These are phyloP conservation scores for Crepidodera aurea DNA, from an alignment of 2,888 invertebrate genomes.

Conservation along the genomic window DNA sequence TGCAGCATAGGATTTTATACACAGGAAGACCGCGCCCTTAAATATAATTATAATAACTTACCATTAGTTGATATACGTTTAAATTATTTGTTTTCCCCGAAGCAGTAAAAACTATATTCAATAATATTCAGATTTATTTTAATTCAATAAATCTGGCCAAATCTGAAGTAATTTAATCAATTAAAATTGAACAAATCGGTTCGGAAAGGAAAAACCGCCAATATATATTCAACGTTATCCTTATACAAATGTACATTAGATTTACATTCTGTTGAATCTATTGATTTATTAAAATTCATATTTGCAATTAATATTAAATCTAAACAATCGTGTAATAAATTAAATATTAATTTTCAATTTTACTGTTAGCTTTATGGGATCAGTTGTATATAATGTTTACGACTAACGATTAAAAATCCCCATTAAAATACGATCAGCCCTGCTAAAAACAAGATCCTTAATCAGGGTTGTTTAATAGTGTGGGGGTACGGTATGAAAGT, in stretches of 20 bases:
- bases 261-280: conserved; percentile 20
- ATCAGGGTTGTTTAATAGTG: background rate
- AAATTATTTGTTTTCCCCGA: too few species aligned
- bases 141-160: too few species aligned
- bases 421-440: background rate
- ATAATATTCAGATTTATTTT: too few species aligned
- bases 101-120: too few species aligned
- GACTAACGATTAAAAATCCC: conserved; percentile 11
- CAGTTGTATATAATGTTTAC: conserved; percentile 16
- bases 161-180: too few species aligned
- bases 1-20: too few species aligned
- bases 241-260: conserved; percentile 1
- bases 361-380: conserved; percentile 24
- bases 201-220: background rate
- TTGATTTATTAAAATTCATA: conserved; percentile 29
- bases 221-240: conserved; percentile 6
- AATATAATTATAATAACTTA: too few species aligned
- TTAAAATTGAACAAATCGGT: too few species aligned
- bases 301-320: conserved; percentile 32
- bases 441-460: conserved; percentile 1
- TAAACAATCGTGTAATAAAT: conserved; percentile 29
- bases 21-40: too few species aligned
- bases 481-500: too few species aligned
- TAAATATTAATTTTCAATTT: conserved; percentile 32
- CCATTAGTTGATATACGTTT: too few species aligned